These are phyloP conservation scores for Pseudomyrmex flavicornis DNA, from an alignment of 1,140 invertebrate genomes.

Conservation along the genomic window DNA sequence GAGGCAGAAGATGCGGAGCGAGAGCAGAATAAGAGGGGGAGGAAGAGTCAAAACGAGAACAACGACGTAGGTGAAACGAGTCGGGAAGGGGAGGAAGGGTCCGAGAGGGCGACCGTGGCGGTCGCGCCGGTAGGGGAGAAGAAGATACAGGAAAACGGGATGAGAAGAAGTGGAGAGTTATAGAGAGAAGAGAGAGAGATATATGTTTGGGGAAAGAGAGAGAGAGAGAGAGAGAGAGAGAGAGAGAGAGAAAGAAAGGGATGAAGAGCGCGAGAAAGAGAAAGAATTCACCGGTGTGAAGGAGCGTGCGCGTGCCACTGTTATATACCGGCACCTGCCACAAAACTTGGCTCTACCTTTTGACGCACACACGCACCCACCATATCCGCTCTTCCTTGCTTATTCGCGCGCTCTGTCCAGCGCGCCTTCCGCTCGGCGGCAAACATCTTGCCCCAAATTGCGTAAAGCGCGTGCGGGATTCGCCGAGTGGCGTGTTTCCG, in stretches of 20 bases:
- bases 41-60: slow-evolving; percentile 68
- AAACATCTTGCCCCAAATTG: slow-evolving; percentile 60
- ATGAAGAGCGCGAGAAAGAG: slow-evolving; percentile 28
- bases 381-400: slow-evolving; percentile 43
- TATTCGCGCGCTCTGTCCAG: slow-evolving; percentile 33
- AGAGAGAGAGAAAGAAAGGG: slow-evolving; percentile 7
- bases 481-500: slow-evolving; percentile 27
- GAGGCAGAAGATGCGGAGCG: slow-evolving; percentile 16
- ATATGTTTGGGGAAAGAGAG: not conserved
- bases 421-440: not conserved
- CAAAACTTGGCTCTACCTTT: slow-evolving; percentile 75
- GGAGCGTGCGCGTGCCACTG: slow-evolving; percentile 76
- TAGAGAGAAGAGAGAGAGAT: slow-evolving; percentile 26
- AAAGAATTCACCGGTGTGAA: slow-evolving; percentile 68
- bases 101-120: slow-evolving; percentile 33
- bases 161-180: slow-evolving; percentile 1
- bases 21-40: slow-evolving; percentile 42
- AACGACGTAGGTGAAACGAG: slow-evolving; percentile 67
- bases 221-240: not conserved
- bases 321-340: slow-evolving; percentile 75
- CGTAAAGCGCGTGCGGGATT: slow-evolving; percentile 52
- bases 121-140: slow-evolving; percentile 29
- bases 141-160: slow-evolving; percentile 40
- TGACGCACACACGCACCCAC: slow-evolving; percentile 73
- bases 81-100: slow-evolving; percentile 7